These are phyloP conservation scores for Nycticryphes semicollaris DNA, from an alignment of 2,113 vertebrate genomes.

Conservation along the genomic window DNA sequence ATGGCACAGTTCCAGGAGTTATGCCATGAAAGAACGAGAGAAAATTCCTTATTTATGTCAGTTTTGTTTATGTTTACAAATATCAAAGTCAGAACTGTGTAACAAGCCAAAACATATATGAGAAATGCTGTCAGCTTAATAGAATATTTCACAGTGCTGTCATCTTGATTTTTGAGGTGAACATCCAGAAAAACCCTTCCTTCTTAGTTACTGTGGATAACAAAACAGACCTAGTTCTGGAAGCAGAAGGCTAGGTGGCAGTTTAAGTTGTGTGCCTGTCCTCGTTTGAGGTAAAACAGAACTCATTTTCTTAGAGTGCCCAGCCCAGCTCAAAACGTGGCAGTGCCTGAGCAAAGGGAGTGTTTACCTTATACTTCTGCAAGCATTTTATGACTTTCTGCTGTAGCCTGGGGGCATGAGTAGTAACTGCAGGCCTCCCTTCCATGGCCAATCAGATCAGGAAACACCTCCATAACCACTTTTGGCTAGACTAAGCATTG, in stretches of 20 bases:
- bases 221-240: not conserved
- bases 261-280: not conserved
- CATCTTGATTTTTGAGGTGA: constrained; percentile 37
- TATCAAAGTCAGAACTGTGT: constrained; percentile 11
- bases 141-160: constrained; percentile 15
- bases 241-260: not conserved
- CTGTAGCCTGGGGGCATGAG: not conserved
- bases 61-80: constrained; percentile 36
- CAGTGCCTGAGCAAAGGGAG: not conserved
- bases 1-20: not conserved
- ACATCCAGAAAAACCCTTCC: not conserved
- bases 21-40: not conserved
- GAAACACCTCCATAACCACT: not conserved
- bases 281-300: too few relatives aligned
- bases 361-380: not conserved
- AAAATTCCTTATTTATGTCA: constrained; percentile 22
- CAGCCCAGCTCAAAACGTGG: too few relatives aligned
- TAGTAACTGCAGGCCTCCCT: not conserved
- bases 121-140: constrained; percentile 34
- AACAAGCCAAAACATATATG: constrained; percentile 33
- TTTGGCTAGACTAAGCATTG: not conserved
- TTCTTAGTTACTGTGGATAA: not conserved
- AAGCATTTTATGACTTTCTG: not conserved
- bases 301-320: too few relatives aligned
- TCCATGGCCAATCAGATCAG: not conserved